Conservation (phyloP, 2,888 invertebrate genomes). For the Baccha elongata region DNA sequence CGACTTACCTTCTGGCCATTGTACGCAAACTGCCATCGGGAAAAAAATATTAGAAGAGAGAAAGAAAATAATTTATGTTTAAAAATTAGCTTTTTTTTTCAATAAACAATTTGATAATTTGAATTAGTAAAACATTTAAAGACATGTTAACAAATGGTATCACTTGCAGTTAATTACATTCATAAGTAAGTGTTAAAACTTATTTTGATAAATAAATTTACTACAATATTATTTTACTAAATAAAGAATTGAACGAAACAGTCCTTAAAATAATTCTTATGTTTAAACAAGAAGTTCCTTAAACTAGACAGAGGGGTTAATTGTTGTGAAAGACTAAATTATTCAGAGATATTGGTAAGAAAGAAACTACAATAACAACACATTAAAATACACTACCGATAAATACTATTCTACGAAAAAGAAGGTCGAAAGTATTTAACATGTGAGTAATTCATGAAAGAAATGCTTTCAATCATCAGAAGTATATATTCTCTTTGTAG, state of each 20-base stretch:
- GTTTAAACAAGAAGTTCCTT: no score
- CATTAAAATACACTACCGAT: no score
- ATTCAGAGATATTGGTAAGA: no score
- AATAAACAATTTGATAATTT: not conserved
- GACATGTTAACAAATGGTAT: constrained; percentile 36
- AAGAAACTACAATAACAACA: no score
- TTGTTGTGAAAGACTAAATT: no score
- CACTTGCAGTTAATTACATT: constrained; percentile 35
- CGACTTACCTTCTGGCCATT: constrained; percentile 94
- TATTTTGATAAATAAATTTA: not conserved
- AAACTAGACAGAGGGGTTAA: no score
- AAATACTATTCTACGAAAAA: no score
- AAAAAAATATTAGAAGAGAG: constrained; percentile 50
- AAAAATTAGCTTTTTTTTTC: constrained; percentile 40
- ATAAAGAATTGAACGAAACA: not conserved
- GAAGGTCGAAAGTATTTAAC: no score
- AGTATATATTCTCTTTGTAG: no score
- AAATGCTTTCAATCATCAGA: no score
- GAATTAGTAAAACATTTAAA: constrained; percentile 32
- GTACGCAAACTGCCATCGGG: constrained; percentile 89
- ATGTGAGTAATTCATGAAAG: no score
- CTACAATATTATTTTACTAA: not conserved
- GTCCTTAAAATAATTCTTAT: no score
- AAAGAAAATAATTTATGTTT: constrained; percentile 31
- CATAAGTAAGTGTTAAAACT: not conserved